phyloP scores from a whole-genome alignment of 2,888 invertebrate species.

The Colostygia pectinataria region DNA sequence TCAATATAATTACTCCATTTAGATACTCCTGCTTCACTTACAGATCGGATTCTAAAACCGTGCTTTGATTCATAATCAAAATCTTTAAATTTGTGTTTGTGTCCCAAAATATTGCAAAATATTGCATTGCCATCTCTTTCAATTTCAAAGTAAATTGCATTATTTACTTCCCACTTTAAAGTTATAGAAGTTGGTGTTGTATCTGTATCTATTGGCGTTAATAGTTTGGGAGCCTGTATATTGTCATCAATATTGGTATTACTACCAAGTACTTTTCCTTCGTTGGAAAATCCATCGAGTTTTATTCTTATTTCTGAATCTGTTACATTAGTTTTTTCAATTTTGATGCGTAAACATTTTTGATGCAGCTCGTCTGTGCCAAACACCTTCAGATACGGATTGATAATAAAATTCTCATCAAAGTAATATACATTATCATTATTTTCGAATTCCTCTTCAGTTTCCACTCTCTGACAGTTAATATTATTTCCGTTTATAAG shows the following conservation, averaged over 20 bases:
- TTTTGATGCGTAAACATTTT: conserved; percentile 59
- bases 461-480: conserved; percentile 45
- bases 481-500: conserved; percentile 52
- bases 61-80: conserved; percentile 51
- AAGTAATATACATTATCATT: conserved; percentile 54
- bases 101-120: conserved; percentile 54
- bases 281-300: conserved; percentile 51
- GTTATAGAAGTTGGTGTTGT: conserved; percentile 47
- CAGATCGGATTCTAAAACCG: conserved; percentile 59
- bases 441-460: conserved; percentile 51
- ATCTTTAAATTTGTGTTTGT: conserved; percentile 49
- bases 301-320: conserved; percentile 57
- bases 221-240: conserved; percentile 45
- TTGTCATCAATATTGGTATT: conserved; percentile 32
- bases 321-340: conserved; percentile 57
- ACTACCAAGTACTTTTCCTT: conserved; percentile 44
- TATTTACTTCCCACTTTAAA: conserved; percentile 52
- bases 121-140: conserved; percentile 56
- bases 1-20: conserved; percentile 60
- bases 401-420: conserved; percentile 53
- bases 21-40: conserved; percentile 49
- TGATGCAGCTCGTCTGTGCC: conserved; percentile 42
- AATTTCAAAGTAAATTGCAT: conserved; percentile 60
- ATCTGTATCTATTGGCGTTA: conserved; percentile 36
- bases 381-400: conserved; percentile 54